A percentile compares a stretch with the other conserved stretches of the same genome.
phyloP scores from a whole-genome alignment of 2,113 vertebrate species.

The Halichoeres trimaculatus region DNA sequence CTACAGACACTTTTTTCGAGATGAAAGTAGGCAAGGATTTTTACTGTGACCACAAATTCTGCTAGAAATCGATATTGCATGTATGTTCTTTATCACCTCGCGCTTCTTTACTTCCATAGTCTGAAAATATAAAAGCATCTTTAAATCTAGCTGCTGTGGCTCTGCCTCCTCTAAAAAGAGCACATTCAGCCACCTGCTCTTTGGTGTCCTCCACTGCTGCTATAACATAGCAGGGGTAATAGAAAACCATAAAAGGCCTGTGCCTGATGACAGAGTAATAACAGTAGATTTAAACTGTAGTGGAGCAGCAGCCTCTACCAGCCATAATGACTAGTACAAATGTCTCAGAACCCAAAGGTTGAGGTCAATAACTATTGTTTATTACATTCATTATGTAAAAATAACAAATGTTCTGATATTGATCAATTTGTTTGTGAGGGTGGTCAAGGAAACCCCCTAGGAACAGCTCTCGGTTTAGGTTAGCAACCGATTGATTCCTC shows the following conservation, averaged over 20 bases:
- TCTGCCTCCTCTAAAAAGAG: constrained; percentile 43
- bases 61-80: not conserved
- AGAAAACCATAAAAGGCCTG: constrained; percentile 70
- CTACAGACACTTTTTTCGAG: not conserved
- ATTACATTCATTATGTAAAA: constrained; percentile 62
- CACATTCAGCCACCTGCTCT: constrained; percentile 48
- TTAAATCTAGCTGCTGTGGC: constrained; percentile 11
- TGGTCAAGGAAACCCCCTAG: constrained; percentile 18
- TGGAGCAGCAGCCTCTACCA: constrained; percentile 47
- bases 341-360: constrained; percentile 55
- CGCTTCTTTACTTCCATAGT: constrained; percentile 6
- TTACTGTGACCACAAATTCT: not conserved
- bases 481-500: constrained; percentile 49
- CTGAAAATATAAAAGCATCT: constrained; percentile 18
- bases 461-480: constrained; percentile 38
- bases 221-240: constrained; percentile 61
- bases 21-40: not conserved
- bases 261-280: constrained; percentile 74
- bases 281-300: constrained; percentile 75
- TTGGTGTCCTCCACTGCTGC: constrained; percentile 49
- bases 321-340: constrained; percentile 69
- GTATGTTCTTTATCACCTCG: not conserved
- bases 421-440: constrained; percentile 49
- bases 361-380: constrained; percentile 72
- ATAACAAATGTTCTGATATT: constrained; percentile 60